A percentile compares a stretch with the other conserved stretches of the same genome.
These are phyloP conservation scores for Astreopora myriophthalma DNA, from an alignment of 64 coral and sea anemone genomes.

Conservation along the genomic window DNA sequence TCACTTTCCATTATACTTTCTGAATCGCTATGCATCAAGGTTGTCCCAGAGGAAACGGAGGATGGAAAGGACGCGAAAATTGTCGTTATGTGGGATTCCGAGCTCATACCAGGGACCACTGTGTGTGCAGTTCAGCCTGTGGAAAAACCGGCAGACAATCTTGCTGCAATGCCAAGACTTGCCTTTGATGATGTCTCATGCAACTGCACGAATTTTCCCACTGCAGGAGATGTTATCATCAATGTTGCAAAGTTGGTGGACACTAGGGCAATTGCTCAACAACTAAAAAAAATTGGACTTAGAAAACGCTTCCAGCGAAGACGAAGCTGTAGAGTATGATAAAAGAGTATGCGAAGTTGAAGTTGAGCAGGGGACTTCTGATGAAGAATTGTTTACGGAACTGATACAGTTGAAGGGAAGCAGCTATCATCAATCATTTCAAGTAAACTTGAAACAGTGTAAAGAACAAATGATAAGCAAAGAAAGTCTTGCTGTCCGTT, in stretches of 20 bases:
- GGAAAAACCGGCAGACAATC: constrained; percentile 10
- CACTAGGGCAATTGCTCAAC: neutral
- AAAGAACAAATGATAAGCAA: neutral
- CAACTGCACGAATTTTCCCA: constrained; percentile 43
- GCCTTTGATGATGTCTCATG: neutral
- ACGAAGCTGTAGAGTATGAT: neutral
- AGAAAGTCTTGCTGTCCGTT: neutral
- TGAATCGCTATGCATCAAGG: neutral
- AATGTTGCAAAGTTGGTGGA: neutral
- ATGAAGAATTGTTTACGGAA: neutral
- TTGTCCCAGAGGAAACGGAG: constrained; percentile 50
- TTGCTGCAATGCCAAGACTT: neutral
- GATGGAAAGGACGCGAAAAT: constrained; percentile 20
- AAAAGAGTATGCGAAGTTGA: neutral
- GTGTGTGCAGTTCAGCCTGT: neutral
- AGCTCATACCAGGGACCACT: neutral
- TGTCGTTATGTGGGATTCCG: constrained; percentile 36
- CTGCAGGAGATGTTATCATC: constrained; percentile 1
- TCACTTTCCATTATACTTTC: no score
- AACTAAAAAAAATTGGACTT: neutral
- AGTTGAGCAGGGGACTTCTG: neutral
- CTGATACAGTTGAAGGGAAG: constrained; percentile 21
- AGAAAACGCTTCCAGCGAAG: neutral
- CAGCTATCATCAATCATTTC: constrained; percentile 21
- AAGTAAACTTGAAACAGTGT: neutral